Base-by-base conservation (phyloP, 2,113 vertebrate species). In the Phocoena phocoena region DNA sequence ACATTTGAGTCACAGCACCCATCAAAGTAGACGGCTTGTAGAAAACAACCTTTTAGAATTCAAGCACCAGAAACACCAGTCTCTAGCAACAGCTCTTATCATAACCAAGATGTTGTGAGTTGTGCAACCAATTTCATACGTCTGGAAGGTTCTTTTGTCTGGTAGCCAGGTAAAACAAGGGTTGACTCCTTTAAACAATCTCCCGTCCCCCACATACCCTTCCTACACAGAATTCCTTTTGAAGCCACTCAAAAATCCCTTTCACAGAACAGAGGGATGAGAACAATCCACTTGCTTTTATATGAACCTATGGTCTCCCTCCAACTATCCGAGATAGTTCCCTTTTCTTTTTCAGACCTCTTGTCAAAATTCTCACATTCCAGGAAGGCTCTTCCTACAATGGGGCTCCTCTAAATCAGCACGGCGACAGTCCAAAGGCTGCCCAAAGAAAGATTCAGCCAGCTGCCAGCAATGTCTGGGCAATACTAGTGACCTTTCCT, bases 211-310 rank as follows among this genome's bases (percentile, higher is more conserved):
- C 79, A 91, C 95, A 97, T 92, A 89, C 88, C 73, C 97, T 25
- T 97, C 96, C 95, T 96, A 62, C 76, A 96, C 85, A 65, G 92
- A 95, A 97, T 97, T 97, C 97, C 94, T 94, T 94, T 20, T 2
- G 84, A 87, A 97, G 97, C 65, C 92, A 95, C 83, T 38, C 74
- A 95, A 97, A 97, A 97, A 97, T 85, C 91, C 96, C 91, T 94
- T 85, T 85, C 11, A 8, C 73, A 94, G 92, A 81, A 93, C 36
- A 93, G 86, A 88, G 68, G 67, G 76, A 68, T 73, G 50, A 82
- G 70, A 97, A 93, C 70, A 90, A 62, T 53, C 63, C 58, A 2
- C 73, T 79, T 82, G 74, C 87, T 93, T 96, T 87, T 23, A 33
- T 79, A 36, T 15, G 92, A 84, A 93, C 50, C 62, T 95, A 12